Base-by-base conservation (phyloP, 2,113 vertebrate species). In the Cisticola juncidis region DNA sequence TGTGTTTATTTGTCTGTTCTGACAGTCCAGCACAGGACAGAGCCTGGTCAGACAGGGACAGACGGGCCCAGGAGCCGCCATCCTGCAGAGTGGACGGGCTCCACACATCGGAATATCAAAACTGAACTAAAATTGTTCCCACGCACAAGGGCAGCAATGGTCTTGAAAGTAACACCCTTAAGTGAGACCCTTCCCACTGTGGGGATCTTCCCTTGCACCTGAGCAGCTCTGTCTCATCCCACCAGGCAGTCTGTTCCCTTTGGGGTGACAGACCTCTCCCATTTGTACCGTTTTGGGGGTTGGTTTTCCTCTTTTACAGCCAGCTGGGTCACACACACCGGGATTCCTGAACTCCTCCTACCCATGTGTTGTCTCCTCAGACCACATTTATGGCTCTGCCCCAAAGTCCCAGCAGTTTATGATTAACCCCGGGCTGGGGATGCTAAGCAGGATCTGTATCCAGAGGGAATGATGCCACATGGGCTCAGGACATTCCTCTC, bases 61-160 rank as follows among this genome's bases (percentile, higher is more conserved):
- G 29, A 15, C 0, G 0, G 14, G 28, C 51, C 58, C 38, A 6
- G 18, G 11, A 20, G 36, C 29, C 40, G 4, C 60, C 3, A 0
- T 25, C 65, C 77, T 16, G 28, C 5, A 7, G 9, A 2, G 1
- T 4, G 58, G 64, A 48, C 5, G 6, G 14, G 29, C 40, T 38
- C 25, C 12, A 3, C 15, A 3, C 8, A 0, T 0, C 3, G 31
- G 4, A 76, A 2, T 12, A 3, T 5, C 9, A 61, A 20, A 92
- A 29, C 17, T 20, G 22, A 6, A 6, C 35, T 20, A 3, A 7
- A 81, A 24, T 14, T 29, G 44, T 17, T 50, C 31, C 56, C 36
- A 12, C 28, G 14, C n/a, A 12, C 7, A 21, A 57, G 33, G 58
- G 64, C 50, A 62, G 51, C 9, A 5, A 15, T 8, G 9, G 12